Base-by-base conservation (phyloP, 2,888 invertebrate genomes). In the Camponotus fellah region DNA sequence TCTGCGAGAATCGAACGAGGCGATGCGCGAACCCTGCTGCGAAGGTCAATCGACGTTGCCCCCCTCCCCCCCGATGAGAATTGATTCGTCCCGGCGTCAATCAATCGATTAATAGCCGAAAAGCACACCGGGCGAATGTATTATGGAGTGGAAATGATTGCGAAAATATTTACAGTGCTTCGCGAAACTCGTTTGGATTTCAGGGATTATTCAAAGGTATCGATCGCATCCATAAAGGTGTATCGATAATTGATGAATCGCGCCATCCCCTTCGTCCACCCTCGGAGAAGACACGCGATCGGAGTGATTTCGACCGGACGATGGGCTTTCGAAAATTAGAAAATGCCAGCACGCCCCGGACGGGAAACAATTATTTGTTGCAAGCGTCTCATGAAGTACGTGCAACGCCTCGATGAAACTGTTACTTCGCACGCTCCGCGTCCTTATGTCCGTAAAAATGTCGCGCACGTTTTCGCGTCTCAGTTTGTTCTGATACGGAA, bases 351-450 rank as follows among this genome's bases (percentile, higher is more conserved):
- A 90, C 91, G 90, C 87, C 76, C 71, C 80, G 77, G 60, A 66
- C 77, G 84, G 72, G 88, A 89, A 89, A 90, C 90, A 90, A 90
- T 90, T 90, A 90, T 90, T 90, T 89, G 90, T 81, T 85, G 85
- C 89, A 82, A 80, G 85, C 85, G 89, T 88, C 88, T 89, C 91
- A 83, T 83, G 87, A 89, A 84, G 85, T 90, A 90, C 90, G 90
- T 90, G 90, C 85, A 65, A 72, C 77, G 90, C 87, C 82, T 90
- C 71, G 64, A 68, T 72, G 85, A 85, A 82, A 72, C 58, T 56
- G 71, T 76, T 82, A 76, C 62, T 40, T 14, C 3, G 40, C 58
- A 53, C 40, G 10, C 64, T 32, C 68, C 17, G 21, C 81, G 62
- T 64, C 53, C 64, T 56, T 53, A 53, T n/a, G 53, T 65, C 53